A percentile compares a stretch with the other conserved stretches of the same genome.
These are phyloP conservation scores for Paedocypris sp. DNA, from an alignment of 2,113 vertebrate genomes.

Conservation along the genomic window DNA sequence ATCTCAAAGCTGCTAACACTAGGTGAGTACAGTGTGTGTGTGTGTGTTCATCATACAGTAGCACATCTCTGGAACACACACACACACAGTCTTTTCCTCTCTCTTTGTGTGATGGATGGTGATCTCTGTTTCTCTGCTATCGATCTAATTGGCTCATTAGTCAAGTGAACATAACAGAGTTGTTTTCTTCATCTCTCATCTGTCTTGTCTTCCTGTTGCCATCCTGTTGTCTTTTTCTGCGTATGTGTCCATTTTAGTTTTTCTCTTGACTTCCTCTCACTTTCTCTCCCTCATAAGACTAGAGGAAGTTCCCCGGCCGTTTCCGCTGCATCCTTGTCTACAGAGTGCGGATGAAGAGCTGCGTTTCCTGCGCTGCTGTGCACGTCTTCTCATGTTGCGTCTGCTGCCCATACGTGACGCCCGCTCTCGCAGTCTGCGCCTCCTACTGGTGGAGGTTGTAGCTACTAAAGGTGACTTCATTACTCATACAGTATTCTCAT, in stretches of 20 bases:
- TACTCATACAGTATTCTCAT: not conserved
- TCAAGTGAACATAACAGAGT: not conserved
- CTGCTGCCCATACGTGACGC: slow-evolving; percentile 81
- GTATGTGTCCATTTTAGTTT: not conserved
- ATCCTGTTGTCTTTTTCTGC: not conserved
- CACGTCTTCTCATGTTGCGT: slow-evolving; percentile 81
- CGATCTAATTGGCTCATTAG: slow-evolving; percentile 22
- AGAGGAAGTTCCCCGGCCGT: slow-evolving; percentile 77
- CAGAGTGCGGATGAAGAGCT: slow-evolving; percentile 76
- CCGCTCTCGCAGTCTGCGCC: slow-evolving; percentile 80
- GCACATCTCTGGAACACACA: no score
- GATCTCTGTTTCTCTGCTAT: slow-evolving; percentile 1
- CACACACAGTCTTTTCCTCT: not conserved
- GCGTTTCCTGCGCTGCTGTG: slow-evolving; percentile 81
- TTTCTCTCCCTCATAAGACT: slow-evolving; percentile 53
- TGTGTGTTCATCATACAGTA: no score
- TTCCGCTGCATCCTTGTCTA: slow-evolving; percentile 81
- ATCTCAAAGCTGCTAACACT: slow-evolving; percentile 83
- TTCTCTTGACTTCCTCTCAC: not conserved
- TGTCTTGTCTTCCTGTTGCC: not conserved
- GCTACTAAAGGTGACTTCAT: slow-evolving; percentile 51
- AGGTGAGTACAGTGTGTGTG: no score
- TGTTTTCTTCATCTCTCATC: not conserved
- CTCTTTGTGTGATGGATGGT: not conserved
- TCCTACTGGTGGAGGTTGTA: slow-evolving; percentile 90